Conservation (phyloP, 2,797 vertebrate genomes). For the Malurus leucopterus region DNA sequence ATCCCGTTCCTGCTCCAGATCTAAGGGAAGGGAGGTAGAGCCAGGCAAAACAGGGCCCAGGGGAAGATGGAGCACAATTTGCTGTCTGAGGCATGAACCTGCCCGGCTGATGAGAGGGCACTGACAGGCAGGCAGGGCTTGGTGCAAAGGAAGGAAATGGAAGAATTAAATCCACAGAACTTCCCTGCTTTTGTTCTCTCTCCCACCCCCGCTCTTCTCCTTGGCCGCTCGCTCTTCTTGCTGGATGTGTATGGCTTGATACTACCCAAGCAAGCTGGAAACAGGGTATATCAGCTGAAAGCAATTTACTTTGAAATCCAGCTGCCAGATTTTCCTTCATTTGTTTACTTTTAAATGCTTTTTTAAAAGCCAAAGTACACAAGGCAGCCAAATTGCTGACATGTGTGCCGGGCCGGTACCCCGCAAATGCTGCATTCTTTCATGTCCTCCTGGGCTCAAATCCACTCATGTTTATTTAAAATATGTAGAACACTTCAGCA, state of each 20-base stretch:
- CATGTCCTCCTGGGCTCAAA: slow-evolving; percentile 89
- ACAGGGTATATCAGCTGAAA: slow-evolving; percentile 90
- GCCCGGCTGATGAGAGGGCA: background rate
- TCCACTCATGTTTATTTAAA: slow-evolving; percentile 94
- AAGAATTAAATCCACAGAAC: slow-evolving; percentile 47
- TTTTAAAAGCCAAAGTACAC: slow-evolving; percentile 94
- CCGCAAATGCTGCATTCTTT: slow-evolving; percentile 86
- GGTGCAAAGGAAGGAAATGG: slow-evolving; percentile 61
- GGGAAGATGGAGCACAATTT: background rate
- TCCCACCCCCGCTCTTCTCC: slow-evolving; percentile 68
- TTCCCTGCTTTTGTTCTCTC: slow-evolving; percentile 74
- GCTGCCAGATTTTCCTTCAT: slow-evolving; percentile 91
- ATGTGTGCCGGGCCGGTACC: slow-evolving; percentile 87
- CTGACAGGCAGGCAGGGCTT: slow-evolving; percentile 37
- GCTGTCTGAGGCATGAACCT: background rate
- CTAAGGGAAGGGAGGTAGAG: background rate
- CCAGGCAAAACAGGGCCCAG: background rate
- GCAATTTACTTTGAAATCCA: slow-evolving; percentile 89
- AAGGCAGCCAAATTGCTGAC: slow-evolving; percentile 96
- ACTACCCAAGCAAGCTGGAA: slow-evolving; percentile 90
- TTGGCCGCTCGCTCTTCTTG: slow-evolving; percentile 80
- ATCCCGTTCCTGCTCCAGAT: background rate
- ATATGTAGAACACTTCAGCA: slow-evolving; percentile 91
- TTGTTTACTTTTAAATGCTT: slow-evolving; percentile 95
- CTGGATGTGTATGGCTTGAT: slow-evolving; percentile 84